Evolutionary conservation across 2,888 invertebrate species (phyloP).

Genomic region (Agrilus biguttatus): DNA sequence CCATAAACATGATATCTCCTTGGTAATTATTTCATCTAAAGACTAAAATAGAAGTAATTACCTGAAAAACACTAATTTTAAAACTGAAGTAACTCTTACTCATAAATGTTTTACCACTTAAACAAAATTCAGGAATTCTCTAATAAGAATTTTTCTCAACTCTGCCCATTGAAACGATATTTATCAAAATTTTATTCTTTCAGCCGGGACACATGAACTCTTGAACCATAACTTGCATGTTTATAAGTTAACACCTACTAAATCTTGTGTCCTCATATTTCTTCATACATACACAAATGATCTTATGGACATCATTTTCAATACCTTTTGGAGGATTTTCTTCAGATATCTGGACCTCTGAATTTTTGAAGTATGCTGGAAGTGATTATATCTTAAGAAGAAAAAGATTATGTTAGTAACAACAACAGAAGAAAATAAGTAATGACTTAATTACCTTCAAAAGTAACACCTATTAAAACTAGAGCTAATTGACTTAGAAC

Average conservation of each 20-base stretch:
- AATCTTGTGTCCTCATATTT: no score
- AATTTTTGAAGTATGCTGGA: conserved; percentile 74
- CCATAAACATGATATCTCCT: conserved; percentile 87
- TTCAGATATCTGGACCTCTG: conserved; percentile 89
- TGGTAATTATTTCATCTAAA: conserved; percentile 65
- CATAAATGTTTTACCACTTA: no score
- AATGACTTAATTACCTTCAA: no score
- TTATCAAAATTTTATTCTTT: conserved; percentile 8
- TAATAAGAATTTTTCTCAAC: conserved; percentile 79
- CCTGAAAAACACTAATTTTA: conserved; percentile 35
- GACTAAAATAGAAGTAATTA: conserved; percentile 88
- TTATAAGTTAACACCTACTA: no score
- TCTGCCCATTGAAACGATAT: conserved; percentile 48
- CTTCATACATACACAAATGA: no score
- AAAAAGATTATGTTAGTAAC: conserved; percentile 10
- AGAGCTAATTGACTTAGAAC: no score
- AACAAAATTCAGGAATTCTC: conserved; percentile 80
- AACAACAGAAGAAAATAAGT: conserved; percentile 5
- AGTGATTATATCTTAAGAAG: conserved; percentile 64
- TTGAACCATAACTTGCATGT: no score
- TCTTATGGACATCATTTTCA: conserved; percentile 87
- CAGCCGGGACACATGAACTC: conserved; percentile 19
- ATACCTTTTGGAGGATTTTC: conserved; percentile 84
- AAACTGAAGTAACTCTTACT: conserved; percentile 15
- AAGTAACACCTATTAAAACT: no score